A percentile compares a stretch with the other conserved stretches of the same genome.
These are phyloP conservation scores for Diplosoma virens DNA, from an alignment of 23 tunicate genomes.

Conservation along the genomic window DNA sequence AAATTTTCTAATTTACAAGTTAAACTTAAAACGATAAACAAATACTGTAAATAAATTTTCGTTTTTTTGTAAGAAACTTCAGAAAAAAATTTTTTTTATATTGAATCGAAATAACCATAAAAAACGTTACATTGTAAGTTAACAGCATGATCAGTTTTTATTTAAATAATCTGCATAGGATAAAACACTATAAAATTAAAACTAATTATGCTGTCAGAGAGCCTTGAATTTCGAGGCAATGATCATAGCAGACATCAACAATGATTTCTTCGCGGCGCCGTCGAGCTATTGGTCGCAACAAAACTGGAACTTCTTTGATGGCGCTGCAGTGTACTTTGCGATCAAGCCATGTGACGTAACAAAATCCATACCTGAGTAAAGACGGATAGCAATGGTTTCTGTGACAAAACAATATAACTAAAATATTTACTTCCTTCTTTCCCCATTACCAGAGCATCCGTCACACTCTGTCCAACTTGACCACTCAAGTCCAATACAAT, in stretches of 20 bases:
- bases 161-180: too few species aligned
- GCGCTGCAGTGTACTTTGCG: conserved; percentile 31
- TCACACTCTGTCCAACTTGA: conserved; percentile 47
- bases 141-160: too few species aligned
- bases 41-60: too few species aligned
- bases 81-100: too few species aligned
- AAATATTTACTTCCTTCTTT: conserved; percentile 37
- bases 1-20: too few species aligned
- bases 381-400: background rate
- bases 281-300: conserved; percentile 23
- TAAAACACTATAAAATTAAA: too few species aligned
- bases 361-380: conserved; percentile 52
- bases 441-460: conserved; percentile 58
- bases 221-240: conserved; percentile 36
- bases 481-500: conserved; percentile 33
- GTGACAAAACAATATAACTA: background rate
- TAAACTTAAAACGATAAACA: too few species aligned
- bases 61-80: too few species aligned
- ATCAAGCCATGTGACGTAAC: conserved; percentile 26
- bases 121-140: too few species aligned
- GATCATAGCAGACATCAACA: conserved; percentile 61
- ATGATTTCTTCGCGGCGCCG: conserved; percentile 44
- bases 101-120: too few species aligned
- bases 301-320: conserved; percentile 13
- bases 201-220: too few species aligned